Evolutionary conservation across 2,113 vertebrate genomes (phyloP).

Genomic region (Anguilla rostrata): DNA sequence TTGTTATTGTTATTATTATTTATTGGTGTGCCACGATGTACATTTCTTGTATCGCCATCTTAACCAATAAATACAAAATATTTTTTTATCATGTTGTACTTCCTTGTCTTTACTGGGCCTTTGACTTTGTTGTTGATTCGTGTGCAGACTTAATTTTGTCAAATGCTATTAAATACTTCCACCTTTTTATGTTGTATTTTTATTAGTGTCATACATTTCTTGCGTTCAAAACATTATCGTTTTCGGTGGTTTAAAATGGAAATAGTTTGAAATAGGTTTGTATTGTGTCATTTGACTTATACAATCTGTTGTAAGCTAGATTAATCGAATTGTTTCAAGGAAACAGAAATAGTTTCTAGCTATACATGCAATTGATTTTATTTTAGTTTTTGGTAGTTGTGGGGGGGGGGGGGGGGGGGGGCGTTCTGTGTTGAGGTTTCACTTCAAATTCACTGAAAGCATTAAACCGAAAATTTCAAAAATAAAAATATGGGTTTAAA

Average conservation of each 20-base stretch:
- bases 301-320: too few relatives aligned
- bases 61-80: neutral
- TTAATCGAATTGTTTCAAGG: too few relatives aligned
- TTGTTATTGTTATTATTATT: neutral
- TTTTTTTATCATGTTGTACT: neutral
- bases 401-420: too few relatives aligned
- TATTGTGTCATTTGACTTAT: too few relatives aligned
- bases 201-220: neutral
- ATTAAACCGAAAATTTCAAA: neutral
- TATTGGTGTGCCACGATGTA: neutral
- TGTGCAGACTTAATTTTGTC: neutral
- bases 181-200: neutral
- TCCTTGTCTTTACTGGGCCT: neutral
- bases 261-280: too few relatives aligned
- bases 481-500: too few relatives aligned
- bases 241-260: neutral
- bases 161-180: neutral
- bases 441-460: neutral
- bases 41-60: neutral
- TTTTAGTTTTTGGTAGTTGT: neutral
- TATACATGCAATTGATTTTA: neutral
- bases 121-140: neutral
- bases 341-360: neutral
- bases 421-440: neutral
- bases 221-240: neutral